These are phyloP conservation scores for Allobates femoralis DNA, from an alignment of 2,797 vertebrate genomes.

Conservation along the genomic window DNA sequence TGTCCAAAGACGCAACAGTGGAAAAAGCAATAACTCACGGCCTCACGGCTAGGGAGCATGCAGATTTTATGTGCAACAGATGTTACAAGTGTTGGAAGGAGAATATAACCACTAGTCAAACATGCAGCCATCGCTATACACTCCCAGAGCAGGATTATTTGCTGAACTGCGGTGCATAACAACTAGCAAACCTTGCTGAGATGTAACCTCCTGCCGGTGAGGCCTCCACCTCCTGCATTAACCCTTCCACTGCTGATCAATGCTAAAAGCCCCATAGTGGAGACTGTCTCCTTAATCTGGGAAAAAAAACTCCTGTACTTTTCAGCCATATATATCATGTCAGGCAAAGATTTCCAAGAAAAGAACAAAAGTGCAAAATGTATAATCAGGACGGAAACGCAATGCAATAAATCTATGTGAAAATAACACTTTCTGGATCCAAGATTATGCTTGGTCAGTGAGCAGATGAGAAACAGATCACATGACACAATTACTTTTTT, in stretches of 20 bases:
- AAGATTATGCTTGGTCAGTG: no score
- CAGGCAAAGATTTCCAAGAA: neutral
- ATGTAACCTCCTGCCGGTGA: neutral
- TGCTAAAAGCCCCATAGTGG: neutral
- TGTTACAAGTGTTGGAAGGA: constrained; percentile 57
- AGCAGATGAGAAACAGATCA: no score
- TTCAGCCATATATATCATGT: neutral
- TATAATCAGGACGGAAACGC: neutral
- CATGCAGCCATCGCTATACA: constrained; percentile 40
- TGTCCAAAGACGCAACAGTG: constrained; percentile 58
- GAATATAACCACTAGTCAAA: constrained; percentile 44
- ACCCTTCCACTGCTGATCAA: neutral
- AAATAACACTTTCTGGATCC: no score
- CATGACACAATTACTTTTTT: no score
- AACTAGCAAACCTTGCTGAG: constrained; percentile 1
- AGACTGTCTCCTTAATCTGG: neutral
- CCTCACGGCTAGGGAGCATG: constrained; percentile 54
- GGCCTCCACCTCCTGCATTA: neutral
- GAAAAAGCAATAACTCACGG: constrained; percentile 61
- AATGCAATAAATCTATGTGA: neutral
- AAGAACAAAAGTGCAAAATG: neutral
- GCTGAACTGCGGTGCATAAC: constrained; percentile 31
- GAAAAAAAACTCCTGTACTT: neutral
- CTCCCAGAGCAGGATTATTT: constrained; percentile 43
- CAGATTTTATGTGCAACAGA: constrained; percentile 62